Conservation (phyloP, 2,888 invertebrate species). For the Exephanes ischioxanthus region DNA sequence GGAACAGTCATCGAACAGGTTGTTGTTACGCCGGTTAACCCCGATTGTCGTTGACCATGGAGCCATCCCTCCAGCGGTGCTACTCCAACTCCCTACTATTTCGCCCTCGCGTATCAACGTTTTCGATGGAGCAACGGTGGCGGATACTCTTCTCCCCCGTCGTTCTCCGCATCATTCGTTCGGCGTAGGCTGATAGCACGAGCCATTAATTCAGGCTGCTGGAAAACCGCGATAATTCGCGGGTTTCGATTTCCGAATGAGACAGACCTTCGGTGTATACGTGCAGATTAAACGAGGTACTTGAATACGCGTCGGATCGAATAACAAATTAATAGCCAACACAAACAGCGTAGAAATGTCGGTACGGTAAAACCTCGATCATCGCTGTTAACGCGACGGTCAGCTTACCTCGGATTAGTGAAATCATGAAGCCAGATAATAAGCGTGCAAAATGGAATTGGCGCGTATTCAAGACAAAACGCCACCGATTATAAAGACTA, state of each 20-base stretch:
- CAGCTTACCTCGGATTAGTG: not conserved
- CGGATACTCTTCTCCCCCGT: slow-evolving; percentile 27
- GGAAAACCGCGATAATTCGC: slow-evolving; percentile 52
- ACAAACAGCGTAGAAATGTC: not conserved
- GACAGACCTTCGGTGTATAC: not conserved
- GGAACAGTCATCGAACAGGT: slow-evolving; percentile 84
- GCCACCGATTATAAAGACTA: not conserved
- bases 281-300: not conserved
- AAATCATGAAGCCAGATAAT: not conserved
- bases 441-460: not conserved
- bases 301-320: not conserved
- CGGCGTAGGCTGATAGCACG: slow-evolving; percentile 26
- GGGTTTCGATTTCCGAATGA: slow-evolving; percentile 46
- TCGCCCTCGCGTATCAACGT: slow-evolving; percentile 43
- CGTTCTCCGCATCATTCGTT: slow-evolving; percentile 29
- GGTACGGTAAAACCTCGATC: not conserved
- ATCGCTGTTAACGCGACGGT: not conserved
- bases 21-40: slow-evolving; percentile 78
- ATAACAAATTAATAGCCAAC: not conserved
- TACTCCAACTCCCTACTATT: slow-evolving; percentile 4
- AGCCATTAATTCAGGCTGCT: slow-evolving; percentile 58
- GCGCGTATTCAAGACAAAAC: not conserved
- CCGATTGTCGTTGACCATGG: slow-evolving; percentile 64
- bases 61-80: slow-evolving; percentile 20
- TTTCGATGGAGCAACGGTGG: slow-evolving; percentile 61